These are phyloP conservation scores for Pachypsylla venusta DNA, from an alignment of 1,140 invertebrate genomes.

Conservation along the genomic window DNA sequence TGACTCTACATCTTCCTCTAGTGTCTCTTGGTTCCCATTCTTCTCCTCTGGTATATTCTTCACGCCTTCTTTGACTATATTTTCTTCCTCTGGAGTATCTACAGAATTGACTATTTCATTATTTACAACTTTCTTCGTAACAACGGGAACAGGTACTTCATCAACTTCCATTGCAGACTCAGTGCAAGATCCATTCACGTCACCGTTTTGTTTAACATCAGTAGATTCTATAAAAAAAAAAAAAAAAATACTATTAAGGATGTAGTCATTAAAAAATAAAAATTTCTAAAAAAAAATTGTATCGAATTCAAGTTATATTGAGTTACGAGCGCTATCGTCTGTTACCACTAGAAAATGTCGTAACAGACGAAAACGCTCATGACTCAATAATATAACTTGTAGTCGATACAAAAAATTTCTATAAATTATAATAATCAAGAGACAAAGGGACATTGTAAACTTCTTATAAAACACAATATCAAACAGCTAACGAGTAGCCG, in stretches of 20 bases:
- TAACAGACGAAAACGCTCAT: no score
- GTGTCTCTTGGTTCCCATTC: no score
- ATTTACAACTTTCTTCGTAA: constrained; percentile 18
- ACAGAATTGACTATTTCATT: constrained; percentile 13
- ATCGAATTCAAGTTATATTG: no score
- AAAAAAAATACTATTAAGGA: not conserved
- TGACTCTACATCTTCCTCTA: constrained; percentile 24
- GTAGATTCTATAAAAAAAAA: constrained; percentile 14
- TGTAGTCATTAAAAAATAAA: not conserved
- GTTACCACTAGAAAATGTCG: no score
- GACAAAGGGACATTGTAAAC: no score
- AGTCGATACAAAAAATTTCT: no score
- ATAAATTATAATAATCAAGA: no score
- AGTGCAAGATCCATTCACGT: constrained; percentile 7
- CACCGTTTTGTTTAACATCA: constrained; percentile 22
- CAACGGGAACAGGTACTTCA: constrained; percentile 13
- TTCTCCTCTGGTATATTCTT: constrained; percentile 16
- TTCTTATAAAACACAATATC: no score
- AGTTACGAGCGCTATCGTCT: no score
- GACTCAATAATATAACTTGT: no score
- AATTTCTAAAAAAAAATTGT: not conserved
- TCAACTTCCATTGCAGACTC: constrained; percentile 17
- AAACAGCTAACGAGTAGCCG: no score
- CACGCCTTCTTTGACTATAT: constrained; percentile 15
- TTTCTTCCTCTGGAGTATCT: constrained; percentile 1